These are phyloP conservation scores for Chloroclystis v-ata DNA, from an alignment of 2,888 invertebrate genomes.

Conservation along the genomic window DNA sequence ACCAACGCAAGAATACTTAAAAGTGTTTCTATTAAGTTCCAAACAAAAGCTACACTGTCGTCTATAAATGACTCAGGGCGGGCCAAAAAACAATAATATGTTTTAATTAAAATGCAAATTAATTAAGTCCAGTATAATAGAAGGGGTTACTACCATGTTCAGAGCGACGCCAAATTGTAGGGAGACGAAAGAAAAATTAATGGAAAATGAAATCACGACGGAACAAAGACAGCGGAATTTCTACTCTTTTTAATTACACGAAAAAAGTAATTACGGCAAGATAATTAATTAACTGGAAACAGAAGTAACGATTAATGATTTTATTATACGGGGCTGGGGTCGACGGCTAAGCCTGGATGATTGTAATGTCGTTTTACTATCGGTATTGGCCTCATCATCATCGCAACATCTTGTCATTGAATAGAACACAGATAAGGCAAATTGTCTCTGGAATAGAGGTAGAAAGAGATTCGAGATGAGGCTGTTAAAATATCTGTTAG, in stretches of 20 bases:
- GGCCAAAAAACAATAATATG: constrained; percentile 62
- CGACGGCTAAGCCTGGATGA: constrained; percentile 43
- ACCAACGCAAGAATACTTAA: constrained; percentile 21
- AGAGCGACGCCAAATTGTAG: constrained; percentile 79
- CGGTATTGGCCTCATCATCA: neutral
- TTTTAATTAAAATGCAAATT: constrained; percentile 76
- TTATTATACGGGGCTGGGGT: constrained; percentile 74
- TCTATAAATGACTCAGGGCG: constrained; percentile 38
- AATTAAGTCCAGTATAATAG: constrained; percentile 73
- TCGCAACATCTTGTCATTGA: too few species aligned
- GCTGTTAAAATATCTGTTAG: too few species aligned
- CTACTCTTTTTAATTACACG: constrained; percentile 78
- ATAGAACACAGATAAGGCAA: too few species aligned
- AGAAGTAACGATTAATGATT: constrained; percentile 79
- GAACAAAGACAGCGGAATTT: constrained; percentile 76
- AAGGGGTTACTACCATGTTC: constrained; percentile 75
- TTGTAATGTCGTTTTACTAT: neutral
- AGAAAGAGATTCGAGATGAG: too few species aligned
- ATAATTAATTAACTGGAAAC: constrained; percentile 79
- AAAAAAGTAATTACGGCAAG: constrained; percentile 78
- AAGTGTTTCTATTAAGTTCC: constrained; percentile 31
- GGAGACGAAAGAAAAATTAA: constrained; percentile 79
- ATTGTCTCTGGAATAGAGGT: too few species aligned
- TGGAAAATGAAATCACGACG: constrained; percentile 77
- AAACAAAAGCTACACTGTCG: constrained; percentile 41